Conservation (phyloP, 2,888 invertebrate genomes). For the Masnerella sp. region DNA sequence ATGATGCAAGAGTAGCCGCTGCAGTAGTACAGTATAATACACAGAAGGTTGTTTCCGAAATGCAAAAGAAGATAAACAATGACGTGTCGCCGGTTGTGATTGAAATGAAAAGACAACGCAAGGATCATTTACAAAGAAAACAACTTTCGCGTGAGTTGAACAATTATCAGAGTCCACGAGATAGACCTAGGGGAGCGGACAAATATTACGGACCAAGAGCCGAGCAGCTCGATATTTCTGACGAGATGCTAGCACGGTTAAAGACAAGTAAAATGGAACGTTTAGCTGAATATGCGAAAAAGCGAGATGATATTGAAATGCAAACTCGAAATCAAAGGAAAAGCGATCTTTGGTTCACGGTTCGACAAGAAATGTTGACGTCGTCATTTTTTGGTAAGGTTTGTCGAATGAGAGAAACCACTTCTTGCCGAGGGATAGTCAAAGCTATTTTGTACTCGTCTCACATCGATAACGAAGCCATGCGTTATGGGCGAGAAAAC, state of each 20-base stretch:
- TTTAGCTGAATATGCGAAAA: neutral
- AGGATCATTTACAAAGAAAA: neutral
- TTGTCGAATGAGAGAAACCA: conserved; percentile 30
- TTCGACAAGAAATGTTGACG: conserved; percentile 24
- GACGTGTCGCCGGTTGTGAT: neutral
- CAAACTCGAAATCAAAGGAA: conserved; percentile 8
- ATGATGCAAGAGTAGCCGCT: neutral
- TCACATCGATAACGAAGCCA: neutral
- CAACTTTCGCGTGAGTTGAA: too few species aligned
- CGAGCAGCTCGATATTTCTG: conserved; percentile 14
- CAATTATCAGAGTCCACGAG: neutral
- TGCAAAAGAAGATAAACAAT: neutral
- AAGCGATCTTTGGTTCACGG: neutral
- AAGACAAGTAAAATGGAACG: neutral
- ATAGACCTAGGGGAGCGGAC: too few species aligned
- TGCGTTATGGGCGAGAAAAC: conserved; percentile 41
- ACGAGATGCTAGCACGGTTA: neutral
- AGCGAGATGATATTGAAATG: neutral
- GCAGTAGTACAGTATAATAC: conserved; percentile 2
- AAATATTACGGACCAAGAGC: neutral
- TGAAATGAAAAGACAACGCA: neutral
- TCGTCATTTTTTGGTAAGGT: conserved; percentile 46
- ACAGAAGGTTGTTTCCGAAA: neutral
- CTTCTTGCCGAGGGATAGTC: conserved; percentile 12
- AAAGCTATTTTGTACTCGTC: neutral